phyloP scores from a whole-genome alignment of 2,113 vertebrate genomes.

The Microcebus murinus region DNA sequence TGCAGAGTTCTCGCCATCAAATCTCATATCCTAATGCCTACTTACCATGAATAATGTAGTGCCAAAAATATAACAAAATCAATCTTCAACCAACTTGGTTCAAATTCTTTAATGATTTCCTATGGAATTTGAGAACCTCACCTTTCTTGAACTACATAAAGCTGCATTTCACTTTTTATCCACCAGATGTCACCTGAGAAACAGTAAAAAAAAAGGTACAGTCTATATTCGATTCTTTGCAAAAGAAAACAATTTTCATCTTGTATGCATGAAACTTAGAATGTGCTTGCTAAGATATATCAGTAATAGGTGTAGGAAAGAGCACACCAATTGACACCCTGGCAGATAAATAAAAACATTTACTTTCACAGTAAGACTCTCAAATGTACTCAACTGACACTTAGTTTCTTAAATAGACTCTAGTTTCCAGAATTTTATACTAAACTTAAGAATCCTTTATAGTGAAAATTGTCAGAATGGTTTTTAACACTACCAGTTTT shows the following conservation, averaged over 20 bases:
- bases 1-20: neutral
- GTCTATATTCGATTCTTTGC: neutral
- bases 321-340: neutral
- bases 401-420: neutral
- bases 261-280: slow-evolving; percentile 20
- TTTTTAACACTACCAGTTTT: slow-evolving; percentile 21
- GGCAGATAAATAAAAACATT: neutral
- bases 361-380: neutral
- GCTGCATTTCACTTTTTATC: slow-evolving; percentile 57
- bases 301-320: neutral
- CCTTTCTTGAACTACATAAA: neutral
- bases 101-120: neutral
- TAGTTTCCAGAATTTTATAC: neutral
- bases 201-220: neutral
- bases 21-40: neutral
- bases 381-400: neutral
- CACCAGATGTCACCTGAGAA: slow-evolving; percentile 70
- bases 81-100: neutral
- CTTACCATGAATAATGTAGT: neutral
- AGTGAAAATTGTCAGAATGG: neutral
- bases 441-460: neutral
- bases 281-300: neutral
- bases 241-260: slow-evolving; percentile 10
- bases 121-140: neutral
- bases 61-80: slow-evolving; percentile 21